These are phyloP conservation scores for Macropodus opercularis DNA, from an alignment of 2,797 vertebrate species.

Conservation along the genomic window DNA sequence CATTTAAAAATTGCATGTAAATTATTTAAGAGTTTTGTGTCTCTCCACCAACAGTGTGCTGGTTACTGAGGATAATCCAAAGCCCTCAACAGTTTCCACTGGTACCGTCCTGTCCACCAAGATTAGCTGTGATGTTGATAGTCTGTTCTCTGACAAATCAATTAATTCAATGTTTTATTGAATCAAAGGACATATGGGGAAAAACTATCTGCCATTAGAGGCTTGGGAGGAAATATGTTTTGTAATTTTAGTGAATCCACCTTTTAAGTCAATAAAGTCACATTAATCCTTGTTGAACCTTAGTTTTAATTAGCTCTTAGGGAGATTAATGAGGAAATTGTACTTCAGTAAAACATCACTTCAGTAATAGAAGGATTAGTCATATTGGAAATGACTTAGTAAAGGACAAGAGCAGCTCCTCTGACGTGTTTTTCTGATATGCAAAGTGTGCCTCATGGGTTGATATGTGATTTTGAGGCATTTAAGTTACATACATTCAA, in stretches of 20 bases:
- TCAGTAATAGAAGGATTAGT: neutral
- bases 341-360: neutral
- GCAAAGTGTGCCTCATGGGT: too few species aligned
- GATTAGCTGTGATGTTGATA: slow-evolving; percentile 3
- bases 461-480: too few species aligned
- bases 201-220: neutral
- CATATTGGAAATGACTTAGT: neutral
- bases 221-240: neutral
- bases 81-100: slow-evolving; percentile 11
- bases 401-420: neutral
- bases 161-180: neutral
- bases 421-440: neutral
- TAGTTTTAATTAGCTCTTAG: slow-evolving; percentile 5
- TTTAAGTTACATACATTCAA: too few species aligned
- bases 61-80: slow-evolving; percentile 34
- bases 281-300: slow-evolving; percentile 8
- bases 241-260: neutral
- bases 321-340: neutral
- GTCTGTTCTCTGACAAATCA: slow-evolving; percentile 15
- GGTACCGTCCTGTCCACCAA: neutral
- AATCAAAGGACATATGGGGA: neutral
- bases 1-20: slow-evolving; percentile 46
- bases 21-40: slow-evolving; percentile 52
- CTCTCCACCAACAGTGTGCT: slow-evolving; percentile 46
- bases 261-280: neutral